Evolutionary conservation across 2,797 vertebrate genomes (phyloP).

Genomic region (Hyperoplus immaculatus): DNA sequence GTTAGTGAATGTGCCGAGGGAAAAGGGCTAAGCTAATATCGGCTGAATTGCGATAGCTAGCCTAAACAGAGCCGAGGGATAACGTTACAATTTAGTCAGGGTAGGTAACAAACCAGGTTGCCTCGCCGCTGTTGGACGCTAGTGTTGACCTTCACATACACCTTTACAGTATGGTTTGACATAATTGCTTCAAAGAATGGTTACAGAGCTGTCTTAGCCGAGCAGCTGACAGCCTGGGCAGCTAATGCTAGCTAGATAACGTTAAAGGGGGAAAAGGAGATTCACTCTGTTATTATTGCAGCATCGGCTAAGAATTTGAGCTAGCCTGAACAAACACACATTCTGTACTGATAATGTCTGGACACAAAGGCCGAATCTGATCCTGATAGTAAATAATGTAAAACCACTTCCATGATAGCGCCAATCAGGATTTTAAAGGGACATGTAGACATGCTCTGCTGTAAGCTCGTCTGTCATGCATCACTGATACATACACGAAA

Average conservation of each 20-base stretch:
- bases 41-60: constrained; percentile 43
- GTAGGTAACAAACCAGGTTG: constrained; percentile 30
- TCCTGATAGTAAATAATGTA: constrained; percentile 38
- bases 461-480: not conserved
- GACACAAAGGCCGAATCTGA: constrained; percentile 10
- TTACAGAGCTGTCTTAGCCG: not conserved
- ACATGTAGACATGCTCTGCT: not conserved
- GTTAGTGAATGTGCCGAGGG: constrained; percentile 14
- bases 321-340: not conserved
- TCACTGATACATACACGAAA: not conserved
- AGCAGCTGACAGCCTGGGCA: constrained; percentile 10
- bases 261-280: not conserved
- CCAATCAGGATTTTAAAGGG: not conserved
- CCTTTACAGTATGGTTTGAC: not conserved
- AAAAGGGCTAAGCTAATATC: constrained; percentile 68
- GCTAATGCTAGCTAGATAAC: constrained; percentile 65
- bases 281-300: not conserved
- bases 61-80: constrained; percentile 45
- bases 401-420: not conserved
- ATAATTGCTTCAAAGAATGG: fast-evolving
- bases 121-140: constrained; percentile 12
- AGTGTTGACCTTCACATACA: constrained; percentile 4
- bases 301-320: not conserved
- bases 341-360: not conserved
- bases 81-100: constrained; percentile 53